These are phyloP conservation scores for Galerucella nymphaeae DNA, from an alignment of 2,888 invertebrate species.

Conservation along the genomic window DNA sequence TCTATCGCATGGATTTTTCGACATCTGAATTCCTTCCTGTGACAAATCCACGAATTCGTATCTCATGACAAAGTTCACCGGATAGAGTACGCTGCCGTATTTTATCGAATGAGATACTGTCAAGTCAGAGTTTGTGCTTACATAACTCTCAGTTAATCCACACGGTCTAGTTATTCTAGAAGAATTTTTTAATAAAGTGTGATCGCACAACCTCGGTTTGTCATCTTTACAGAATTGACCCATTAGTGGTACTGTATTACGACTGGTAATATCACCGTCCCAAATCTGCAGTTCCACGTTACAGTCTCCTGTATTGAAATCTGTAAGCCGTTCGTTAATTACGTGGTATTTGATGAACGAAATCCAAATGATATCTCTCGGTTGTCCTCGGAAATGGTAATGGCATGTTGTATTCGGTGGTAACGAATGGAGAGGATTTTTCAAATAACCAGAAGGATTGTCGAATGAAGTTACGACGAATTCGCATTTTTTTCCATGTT, in stretches of 20 bases:
- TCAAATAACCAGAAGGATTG: conserved; percentile 76
- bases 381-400: conserved; percentile 80
- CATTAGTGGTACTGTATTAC: conserved; percentile 69
- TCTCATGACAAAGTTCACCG: conserved; percentile 80
- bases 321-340: conserved; percentile 68
- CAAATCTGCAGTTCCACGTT: conserved; percentile 78
- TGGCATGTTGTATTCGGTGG: conserved; percentile 86
- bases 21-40: conserved; percentile 73
- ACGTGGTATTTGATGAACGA: conserved; percentile 87
- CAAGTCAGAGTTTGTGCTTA: conserved; percentile 79
- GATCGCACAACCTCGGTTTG: conserved; percentile 79
- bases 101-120: conserved; percentile 81
- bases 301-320: conserved; percentile 77
- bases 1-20: conserved; percentile 74
- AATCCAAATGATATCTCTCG: conserved; percentile 84
- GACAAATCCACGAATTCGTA: conserved; percentile 86
- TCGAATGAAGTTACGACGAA: conserved; percentile 82
- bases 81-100: conserved; percentile 83
- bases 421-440: conserved; percentile 81
- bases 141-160: conserved; percentile 78
- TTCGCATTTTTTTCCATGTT: conserved; percentile 79
- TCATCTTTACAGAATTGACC: conserved; percentile 84
- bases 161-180: conserved; percentile 80
- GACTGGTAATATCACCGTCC: conserved; percentile 73
- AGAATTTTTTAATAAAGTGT: conserved; percentile 77